phyloP scores from a whole-genome alignment of 2,888 invertebrate genomes.

The Habroteleia sp. region DNA sequence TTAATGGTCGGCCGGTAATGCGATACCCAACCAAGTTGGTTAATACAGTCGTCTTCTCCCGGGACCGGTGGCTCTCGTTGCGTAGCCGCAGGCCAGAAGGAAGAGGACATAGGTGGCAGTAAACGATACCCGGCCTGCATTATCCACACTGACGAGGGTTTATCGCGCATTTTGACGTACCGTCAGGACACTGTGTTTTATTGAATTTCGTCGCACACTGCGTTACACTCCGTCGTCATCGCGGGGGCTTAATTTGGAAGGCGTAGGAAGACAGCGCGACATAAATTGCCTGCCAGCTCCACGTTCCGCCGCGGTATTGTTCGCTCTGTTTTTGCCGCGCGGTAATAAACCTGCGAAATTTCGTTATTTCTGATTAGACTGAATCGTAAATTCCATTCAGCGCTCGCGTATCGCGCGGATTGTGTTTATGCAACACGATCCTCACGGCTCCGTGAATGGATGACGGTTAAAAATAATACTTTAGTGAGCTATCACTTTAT shows the following conservation, averaged over 20 bases:
- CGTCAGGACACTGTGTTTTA: slow-evolving; percentile 47
- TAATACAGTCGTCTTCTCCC: slow-evolving; percentile 63
- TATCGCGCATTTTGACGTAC: slow-evolving; percentile 64
- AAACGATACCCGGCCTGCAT: slow-evolving; percentile 57
- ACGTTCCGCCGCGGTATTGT: slow-evolving; percentile 19
- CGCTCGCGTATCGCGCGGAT: slow-evolving; percentile 6
- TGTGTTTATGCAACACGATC: slow-evolving; percentile 34
- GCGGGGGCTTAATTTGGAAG: slow-evolving; percentile 48
- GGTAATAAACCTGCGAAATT: slow-evolving; percentile 44
- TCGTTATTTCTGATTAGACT: slow-evolving; percentile 53
- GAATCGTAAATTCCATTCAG: slow-evolving; percentile 52
- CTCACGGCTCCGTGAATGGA: slow-evolving; percentile 10
- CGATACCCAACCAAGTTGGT: slow-evolving; percentile 58
- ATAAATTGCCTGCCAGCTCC: slow-evolving; percentile 46
- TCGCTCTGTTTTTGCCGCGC: slow-evolving; percentile 39
- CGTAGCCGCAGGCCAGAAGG: slow-evolving; percentile 29
- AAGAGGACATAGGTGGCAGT: slow-evolving; percentile 57
- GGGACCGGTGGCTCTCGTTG: slow-evolving; percentile 44
- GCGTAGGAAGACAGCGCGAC: slow-evolving; percentile 46
- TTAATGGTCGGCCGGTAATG: slow-evolving; percentile 61
- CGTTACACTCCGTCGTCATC: slow-evolving; percentile 41
- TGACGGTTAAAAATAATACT: slow-evolving; percentile 28
- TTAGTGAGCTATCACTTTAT: slow-evolving; percentile 30
- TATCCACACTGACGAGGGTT: slow-evolving; percentile 58
- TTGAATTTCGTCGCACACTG: slow-evolving; percentile 48